phyloP scores from a whole-genome alignment of 2,113 vertebrate species.

The Cyphomyrus plagiostoma region DNA sequence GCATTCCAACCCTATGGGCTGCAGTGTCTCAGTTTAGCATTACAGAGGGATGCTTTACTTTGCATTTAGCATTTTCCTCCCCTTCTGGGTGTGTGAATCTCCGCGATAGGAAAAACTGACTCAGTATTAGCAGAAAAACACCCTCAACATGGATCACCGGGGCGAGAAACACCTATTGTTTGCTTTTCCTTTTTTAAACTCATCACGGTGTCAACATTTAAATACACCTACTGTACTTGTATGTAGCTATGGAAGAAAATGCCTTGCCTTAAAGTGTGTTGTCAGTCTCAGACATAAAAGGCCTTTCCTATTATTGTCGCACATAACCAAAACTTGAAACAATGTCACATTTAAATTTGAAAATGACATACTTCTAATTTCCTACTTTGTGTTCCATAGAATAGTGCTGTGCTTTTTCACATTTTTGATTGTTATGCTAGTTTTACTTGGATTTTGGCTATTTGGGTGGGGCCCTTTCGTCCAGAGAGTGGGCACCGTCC shows the following conservation, averaged over 20 bases:
- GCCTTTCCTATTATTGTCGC: neutral
- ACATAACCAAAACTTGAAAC: neutral
- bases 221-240: neutral
- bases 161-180: neutral
- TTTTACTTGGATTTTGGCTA: neutral
- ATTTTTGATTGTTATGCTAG: neutral
- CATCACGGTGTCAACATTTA: neutral
- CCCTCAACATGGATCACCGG: neutral
- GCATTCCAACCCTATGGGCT: neutral
- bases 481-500: neutral
- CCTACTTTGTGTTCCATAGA: neutral
- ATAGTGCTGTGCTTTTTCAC: neutral
- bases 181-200: neutral
- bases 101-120: neutral
- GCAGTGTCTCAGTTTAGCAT: neutral
- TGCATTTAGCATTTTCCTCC: neutral
- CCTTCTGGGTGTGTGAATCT: neutral
- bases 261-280: neutral
- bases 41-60: neutral
- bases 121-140: neutral
- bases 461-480: neutral
- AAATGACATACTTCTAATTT: neutral
- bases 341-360: neutral
- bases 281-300: neutral
- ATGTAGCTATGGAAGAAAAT: neutral